Base-by-base conservation (phyloP, 2,797 vertebrate species). In the Cichlasoma orientale region DNA sequence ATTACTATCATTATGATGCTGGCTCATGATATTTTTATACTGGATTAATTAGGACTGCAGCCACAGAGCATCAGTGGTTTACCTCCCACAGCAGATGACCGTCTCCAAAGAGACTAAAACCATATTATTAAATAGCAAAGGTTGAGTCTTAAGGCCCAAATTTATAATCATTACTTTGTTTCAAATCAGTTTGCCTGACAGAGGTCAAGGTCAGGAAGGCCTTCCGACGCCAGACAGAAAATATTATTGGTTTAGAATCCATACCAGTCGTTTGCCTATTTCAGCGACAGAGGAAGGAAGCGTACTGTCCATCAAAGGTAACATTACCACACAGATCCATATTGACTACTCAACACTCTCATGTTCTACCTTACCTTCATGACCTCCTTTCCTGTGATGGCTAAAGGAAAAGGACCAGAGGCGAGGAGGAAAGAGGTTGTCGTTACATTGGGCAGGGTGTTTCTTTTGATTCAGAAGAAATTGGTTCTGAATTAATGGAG, bases 401-500 rank as follows among this genome's bases (percentile, higher is more conserved):
- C 83, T 57, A 76, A 89, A 92, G 66, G 56, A 75, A 86, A 84
- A 90, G 56, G 78, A 90, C 91, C 86, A 81, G 81, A 86, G 91
- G 91, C 89, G 44, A 89, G 33, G 63, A 80, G 78, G 72, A 75
- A 79, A 76, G 74, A 71, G 72, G 76, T 78, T 87, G 86, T 87
- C 74, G 85, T 91, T 92, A 88, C 87, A 84, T 12, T 38, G 81
- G 83, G 70, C 73, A 50, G 82, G 88, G 84, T 83, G 80, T 88
- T 90, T 83, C 90, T 92, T 92, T 92, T 93, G 88, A 94, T 92
- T 93, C 80, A 78, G 44, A 75, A 85, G 85, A 92, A 94, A 95
- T 90, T 85, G 92, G 86, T 92, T 94, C 83, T 85, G 88, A 89
- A 90, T 93, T 93, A 93, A 94, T 94, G 86, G 91, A 92, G 89